phyloP scores from a whole-genome alignment of 1,140 invertebrate species.

The Eciton burchellii region DNA sequence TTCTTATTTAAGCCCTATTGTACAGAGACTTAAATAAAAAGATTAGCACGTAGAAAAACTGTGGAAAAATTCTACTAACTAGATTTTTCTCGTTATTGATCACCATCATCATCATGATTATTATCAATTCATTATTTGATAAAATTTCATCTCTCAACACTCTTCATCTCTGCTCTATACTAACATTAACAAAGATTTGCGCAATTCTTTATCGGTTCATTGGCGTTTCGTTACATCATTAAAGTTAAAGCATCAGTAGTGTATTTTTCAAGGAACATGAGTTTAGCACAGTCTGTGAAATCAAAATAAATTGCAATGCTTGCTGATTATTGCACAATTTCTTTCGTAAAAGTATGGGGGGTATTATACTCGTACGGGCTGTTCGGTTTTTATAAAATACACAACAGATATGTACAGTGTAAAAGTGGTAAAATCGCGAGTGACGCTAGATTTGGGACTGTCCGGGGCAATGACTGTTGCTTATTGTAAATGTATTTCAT shows the following conservation, averaged over 20 bases:
- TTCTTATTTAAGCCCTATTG: slow-evolving; percentile 61
- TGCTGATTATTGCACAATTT: slow-evolving; percentile 66
- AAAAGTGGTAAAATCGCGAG: slow-evolving; percentile 74
- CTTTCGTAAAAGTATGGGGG: slow-evolving; percentile 65
- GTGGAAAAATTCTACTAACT: slow-evolving; percentile 71
- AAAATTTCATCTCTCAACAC: background rate
- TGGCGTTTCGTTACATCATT: slow-evolving; percentile 64
- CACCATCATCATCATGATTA: background rate
- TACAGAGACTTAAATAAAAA: slow-evolving; percentile 66
- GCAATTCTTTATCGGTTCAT: slow-evolving; percentile 63
- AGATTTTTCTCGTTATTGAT: slow-evolving; percentile 27
- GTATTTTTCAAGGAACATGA: slow-evolving; percentile 73
- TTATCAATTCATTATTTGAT: slow-evolving; percentile 4
- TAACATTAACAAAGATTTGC: background rate
- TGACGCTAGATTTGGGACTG: slow-evolving; percentile 77
- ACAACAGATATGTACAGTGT: slow-evolving; percentile 72
- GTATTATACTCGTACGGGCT: slow-evolving; percentile 4
- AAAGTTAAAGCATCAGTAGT: slow-evolving; percentile 68
- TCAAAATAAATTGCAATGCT: slow-evolving; percentile 68
- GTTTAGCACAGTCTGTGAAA: slow-evolving; percentile 74
- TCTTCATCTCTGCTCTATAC: too few species aligned
- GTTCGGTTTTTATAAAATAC: slow-evolving; percentile 77
- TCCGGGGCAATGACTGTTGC: slow-evolving; percentile 74
- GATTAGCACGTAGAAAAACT: slow-evolving; percentile 71
- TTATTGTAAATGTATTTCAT: slow-evolving; percentile 56